Percentiles rank a stretch among this genome's conserved stretches.
Conservation (phyloP, 1,140 invertebrate genomes). For the Zaprionus ornatus region DNA sequence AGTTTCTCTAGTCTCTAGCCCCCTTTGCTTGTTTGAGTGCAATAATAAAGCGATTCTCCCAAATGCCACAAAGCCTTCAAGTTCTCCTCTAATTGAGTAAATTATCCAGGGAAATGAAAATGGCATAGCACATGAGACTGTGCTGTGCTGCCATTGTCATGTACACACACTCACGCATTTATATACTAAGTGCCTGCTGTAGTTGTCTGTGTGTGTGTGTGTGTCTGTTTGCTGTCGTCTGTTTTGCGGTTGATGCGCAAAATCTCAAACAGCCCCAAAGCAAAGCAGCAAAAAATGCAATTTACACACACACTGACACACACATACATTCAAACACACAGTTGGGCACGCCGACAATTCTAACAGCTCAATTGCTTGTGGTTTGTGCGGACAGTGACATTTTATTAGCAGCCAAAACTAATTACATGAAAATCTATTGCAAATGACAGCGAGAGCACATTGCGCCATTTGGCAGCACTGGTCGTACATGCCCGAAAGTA, state of each 20-base stretch:
- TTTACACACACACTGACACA: slow-evolving; percentile 17
- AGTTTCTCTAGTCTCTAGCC: not conserved
- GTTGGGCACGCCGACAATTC: not conserved
- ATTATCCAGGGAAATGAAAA: slow-evolving; percentile 77
- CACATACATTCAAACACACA: slow-evolving; percentile 7
- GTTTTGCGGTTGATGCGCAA: slow-evolving; percentile 50
- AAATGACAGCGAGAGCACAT: slow-evolving; percentile 45
- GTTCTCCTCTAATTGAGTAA: slow-evolving; percentile 77
- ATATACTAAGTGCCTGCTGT: slow-evolving; percentile 9
- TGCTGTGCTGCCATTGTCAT: slow-evolving; percentile 31
- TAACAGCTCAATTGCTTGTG: slow-evolving; percentile 49
- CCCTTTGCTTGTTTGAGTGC: slow-evolving; percentile 55
- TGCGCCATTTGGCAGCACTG: slow-evolving; percentile 31
- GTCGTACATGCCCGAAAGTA: slow-evolving; percentile 33
- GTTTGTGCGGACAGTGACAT: slow-evolving; percentile 57
- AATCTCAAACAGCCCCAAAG: slow-evolving; percentile 53
- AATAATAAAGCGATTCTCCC: slow-evolving; percentile 77
- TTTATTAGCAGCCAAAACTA: slow-evolving; percentile 65
- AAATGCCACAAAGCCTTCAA: slow-evolving; percentile 79
- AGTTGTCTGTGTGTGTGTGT: slow-evolving; percentile 3
- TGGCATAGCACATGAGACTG: slow-evolving; percentile 56
- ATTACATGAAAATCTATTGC: slow-evolving; percentile 63
- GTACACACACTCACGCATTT: not conserved
- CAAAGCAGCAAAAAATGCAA: slow-evolving; percentile 47
- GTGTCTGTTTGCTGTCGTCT: slow-evolving; percentile 30